Evolutionary conservation across 1,140 invertebrate genomes (phyloP), one percentile per base, ranked within the genome.

Genomic region (Listronotus oregonensis): DNA sequence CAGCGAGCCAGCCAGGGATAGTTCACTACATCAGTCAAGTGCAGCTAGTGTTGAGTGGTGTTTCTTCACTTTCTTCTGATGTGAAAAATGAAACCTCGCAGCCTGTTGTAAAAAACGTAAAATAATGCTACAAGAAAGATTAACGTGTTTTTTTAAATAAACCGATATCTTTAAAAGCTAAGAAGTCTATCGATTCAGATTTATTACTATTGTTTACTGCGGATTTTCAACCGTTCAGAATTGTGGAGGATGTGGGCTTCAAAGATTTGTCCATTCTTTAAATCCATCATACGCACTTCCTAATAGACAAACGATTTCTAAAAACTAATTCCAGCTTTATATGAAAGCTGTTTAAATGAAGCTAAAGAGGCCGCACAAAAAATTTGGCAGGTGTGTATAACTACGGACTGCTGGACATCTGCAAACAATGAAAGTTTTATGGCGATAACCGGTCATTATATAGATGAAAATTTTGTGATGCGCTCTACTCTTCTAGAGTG

Each of bases 351-450:
- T 6, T 12, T 14, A 6, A 47, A 54, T 10, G 12, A 14, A 4
- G 34, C 17, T 0, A n/a, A 66, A 46, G 34, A 21, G 37, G 15
- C 55, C 10, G n/a, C 34, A 60, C 3, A 31, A 43, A n/a, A n/a
- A n/a, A 34, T 27, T 3, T 10, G 49, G 40, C 37, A 14, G 10
- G 60, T 72, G 14, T 60, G 50, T 47, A 10, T 72, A 27, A 73
- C 67, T 11, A 73, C 70, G 12, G 64, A 72, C 50, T 64, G 46
- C 17, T 73, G 72, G 72, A 70, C 68, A 12, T 73, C 70, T 15
- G 46, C 39, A 21, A 64, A 43, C 9, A 66, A 32, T 10, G 64
- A 73, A 39, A 56, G 27, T 27, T 72, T 55, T 64, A 42, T 70
- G 17, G 62, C 64, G 1, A 34, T 72, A 12, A 71, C 70, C 21